Percentiles rank a stretch among this genome's conserved stretches.
Evolutionary conservation across 2,797 vertebrate species (phyloP).

Genomic region (Micropoecilia bifurca): DNA sequence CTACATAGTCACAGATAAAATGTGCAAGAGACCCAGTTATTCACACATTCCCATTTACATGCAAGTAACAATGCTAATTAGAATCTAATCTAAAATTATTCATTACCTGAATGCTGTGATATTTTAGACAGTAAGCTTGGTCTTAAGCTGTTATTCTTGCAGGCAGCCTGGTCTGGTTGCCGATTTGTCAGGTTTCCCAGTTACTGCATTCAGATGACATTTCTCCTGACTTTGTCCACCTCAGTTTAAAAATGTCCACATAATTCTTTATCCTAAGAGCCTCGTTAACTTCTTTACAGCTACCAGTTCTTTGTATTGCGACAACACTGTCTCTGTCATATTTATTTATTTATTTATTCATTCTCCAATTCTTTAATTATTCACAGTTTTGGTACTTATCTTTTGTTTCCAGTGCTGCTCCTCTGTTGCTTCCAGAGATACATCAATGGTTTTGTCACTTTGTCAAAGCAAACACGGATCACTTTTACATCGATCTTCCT

Average conservation of each 20-base stretch:
- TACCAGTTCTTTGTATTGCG: neutral
- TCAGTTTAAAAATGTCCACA: too few relatives aligned
- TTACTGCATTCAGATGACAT: neutral
- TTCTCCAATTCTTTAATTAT: neutral
- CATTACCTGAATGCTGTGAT: neutral
- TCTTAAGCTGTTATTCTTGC: neutral
- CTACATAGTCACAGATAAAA: neutral
- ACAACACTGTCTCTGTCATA: neutral
- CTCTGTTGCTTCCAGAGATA: neutral
- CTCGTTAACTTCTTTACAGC: too few relatives aligned
- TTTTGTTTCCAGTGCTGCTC: neutral
- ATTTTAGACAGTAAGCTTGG: neutral
- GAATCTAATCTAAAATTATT: neutral
- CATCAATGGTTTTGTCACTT: neutral
- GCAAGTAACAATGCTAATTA: neutral
- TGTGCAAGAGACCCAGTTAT: neutral
- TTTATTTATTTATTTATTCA: neutral
- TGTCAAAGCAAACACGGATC: neutral
- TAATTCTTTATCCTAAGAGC: neutral
- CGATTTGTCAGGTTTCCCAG: neutral
- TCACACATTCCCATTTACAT: neutral
- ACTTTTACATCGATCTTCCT: neutral
- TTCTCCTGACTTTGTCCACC: neutral
- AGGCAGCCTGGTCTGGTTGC: neutral
- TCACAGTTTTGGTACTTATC: neutral